Evolutionary conservation across 2,888 invertebrate genomes (phyloP), one percentile per base, ranked within the genome.

Genomic region (Pyrrhosoma nymphula): DNA sequence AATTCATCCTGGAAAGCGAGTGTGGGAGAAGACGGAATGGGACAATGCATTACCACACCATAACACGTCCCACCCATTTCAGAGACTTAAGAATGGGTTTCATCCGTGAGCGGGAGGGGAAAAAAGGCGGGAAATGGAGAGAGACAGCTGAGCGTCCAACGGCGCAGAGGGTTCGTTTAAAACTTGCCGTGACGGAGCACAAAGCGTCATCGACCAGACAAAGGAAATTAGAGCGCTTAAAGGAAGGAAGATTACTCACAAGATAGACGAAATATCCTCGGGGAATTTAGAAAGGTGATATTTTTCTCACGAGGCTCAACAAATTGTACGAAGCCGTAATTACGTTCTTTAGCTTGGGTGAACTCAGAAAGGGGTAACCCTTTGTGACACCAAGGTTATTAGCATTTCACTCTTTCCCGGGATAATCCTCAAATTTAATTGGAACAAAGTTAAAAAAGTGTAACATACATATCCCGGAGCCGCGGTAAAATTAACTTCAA

Each of bases 161-260:
- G 26, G 69, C n/a, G n/a, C 69, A 69, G 16, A 35, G 35, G 30
- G 82, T 35, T 35, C 30, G 82, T 82, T 82, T 30, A 35, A 82
- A 82, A 82, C 23, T 26, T 69, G 82, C 82, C 82, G 82, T 35
- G 82, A 82, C 35, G 35, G 82, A 82, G 30, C 82, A 18, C 82
- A 82, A 82, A 82, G 82, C 82, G 82, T 82, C 35, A 12, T 35
- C 82, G 30, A 35, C 82, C 82, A 82, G 82, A 82, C 82, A 35
- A 35, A 82, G 82, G 82, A 82, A 69, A 69, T 26, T 26, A 26
- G 23, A 20, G 69, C 69, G 69, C 0, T 14, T n/a, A 69, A 35
- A n/a, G 30, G 82, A 35, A 35, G 35, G 35, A 82, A 12, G 82
- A 82, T 82, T 18, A 82, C 82, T 82, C 35, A 12, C 14, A 35